A percentile compares a stretch with the other conserved stretches of the same genome.
phyloP scores from a whole-genome alignment of 53 echinoderm and acorn worm species.

The Antedon mediterranea region DNA sequence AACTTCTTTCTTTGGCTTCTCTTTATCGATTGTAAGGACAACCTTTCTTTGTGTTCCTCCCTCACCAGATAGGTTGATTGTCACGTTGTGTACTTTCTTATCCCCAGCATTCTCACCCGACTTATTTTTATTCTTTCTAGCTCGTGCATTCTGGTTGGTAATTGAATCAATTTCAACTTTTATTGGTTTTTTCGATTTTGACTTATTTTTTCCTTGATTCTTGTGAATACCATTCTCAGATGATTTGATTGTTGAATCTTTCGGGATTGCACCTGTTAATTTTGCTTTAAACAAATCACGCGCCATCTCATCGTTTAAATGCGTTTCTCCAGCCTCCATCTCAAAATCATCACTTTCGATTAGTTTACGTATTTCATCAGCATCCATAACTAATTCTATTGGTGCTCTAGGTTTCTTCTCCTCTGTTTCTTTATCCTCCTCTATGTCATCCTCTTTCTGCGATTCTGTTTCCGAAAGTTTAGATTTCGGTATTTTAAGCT shows the following conservation, averaged over 20 bases:
- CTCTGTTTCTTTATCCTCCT: too few relatives aligned
- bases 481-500: too few relatives aligned
- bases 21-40: not conserved
- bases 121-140: not conserved
- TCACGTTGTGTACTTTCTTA: not conserved
- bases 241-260: not conserved
- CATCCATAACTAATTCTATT: too few relatives aligned
- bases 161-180: not conserved
- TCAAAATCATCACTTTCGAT: too few relatives aligned
- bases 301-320: too few relatives aligned
- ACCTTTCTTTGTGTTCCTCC: not conserved
- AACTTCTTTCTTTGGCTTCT: not conserved
- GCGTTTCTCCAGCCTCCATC: too few relatives aligned
- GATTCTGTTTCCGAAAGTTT: too few relatives aligned
- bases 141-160: not conserved
- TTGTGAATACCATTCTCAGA: not conserved
- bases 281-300: not conserved
- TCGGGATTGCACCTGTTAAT: not conserved
- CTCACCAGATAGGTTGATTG: not conserved
- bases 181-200: not conserved
- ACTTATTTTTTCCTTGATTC: not conserved
- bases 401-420: too few relatives aligned
- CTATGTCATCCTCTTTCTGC: too few relatives aligned
- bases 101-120: not conserved
- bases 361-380: too few relatives aligned